Evolutionary conservation across 2,888 invertebrate genomes (phyloP), one percentile per base, ranked within the genome.

Genomic region (Pyrrhosoma nymphula): DNA sequence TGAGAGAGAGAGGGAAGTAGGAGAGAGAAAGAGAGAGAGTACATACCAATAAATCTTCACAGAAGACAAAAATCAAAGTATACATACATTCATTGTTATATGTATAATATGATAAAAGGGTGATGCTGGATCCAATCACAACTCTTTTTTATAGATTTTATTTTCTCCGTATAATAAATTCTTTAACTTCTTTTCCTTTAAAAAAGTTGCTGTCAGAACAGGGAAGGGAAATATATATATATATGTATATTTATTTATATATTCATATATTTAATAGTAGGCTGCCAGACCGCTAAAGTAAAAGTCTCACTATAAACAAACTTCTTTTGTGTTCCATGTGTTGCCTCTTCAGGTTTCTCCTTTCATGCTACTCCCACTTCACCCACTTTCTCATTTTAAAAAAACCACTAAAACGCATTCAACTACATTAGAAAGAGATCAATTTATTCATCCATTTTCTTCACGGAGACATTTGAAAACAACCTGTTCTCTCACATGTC

Each of bases 51-150:
- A 90, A 89, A 95, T 95, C 95, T 95, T 95, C 95, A 95, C 95
- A 95, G 95, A 95, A 95, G 95, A 95, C 63, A 95, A 88, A 95
- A 95, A 95, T 88, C 63, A 89, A 26, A 89, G 95, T 90, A 95
- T 95, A 95, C 90, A 89, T 95, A 95, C 89, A 88, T 47, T 88
- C 47, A 88, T 93, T 93, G 39, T 35, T 63, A 93, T 90, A 95
- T 95, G 88, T 88, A 88, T 95, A 95, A 60, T 39, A 63, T 55
- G 47, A 82, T 47, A 95, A 88, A 95, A 95, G 56, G 95, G 89
- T 89, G 89, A 95, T 95, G 89, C 88, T 95, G 60, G 82, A 88
- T 89, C 63, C 88, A 95, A 95, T 47, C 69, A 88, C 69, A 95
- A 56, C 69, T 88, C 63, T 95, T 63, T 60, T 69, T 90, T 16